phyloP scores from a whole-genome alignment of 2,888 invertebrate genomes.

The Malthinus seriepunctatus region DNA sequence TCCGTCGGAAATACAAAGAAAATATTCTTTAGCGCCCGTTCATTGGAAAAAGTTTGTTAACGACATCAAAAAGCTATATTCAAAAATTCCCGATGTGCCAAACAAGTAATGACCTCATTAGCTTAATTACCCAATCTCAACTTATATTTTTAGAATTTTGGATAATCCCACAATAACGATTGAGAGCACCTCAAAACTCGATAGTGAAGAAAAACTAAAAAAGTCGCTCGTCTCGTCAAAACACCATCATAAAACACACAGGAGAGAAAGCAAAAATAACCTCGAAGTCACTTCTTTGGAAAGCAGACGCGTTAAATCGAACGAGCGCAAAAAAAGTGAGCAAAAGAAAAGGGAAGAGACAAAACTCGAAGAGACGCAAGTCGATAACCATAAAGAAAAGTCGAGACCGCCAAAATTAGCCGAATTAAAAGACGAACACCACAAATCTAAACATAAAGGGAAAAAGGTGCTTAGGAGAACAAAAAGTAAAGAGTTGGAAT shows the following conservation, averaged over 20 bases:
- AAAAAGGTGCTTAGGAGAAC: background rate
- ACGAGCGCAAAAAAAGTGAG: constrained; percentile 20
- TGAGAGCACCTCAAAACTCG: constrained; percentile 46
- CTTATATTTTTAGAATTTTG: constrained; percentile 9
- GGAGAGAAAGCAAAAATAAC: constrained; percentile 26
- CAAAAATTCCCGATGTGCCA: constrained; percentile 42
- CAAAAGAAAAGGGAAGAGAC: constrained; percentile 15
- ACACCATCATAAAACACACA: constrained; percentile 13
- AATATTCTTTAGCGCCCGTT: constrained; percentile 45
- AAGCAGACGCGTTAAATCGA: constrained; percentile 25
- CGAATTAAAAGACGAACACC: constrained; percentile 9
- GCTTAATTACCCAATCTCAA: too few species aligned
- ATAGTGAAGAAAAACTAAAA: constrained; percentile 42
- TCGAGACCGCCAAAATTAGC: constrained; percentile 16
- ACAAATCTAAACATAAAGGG: constrained; percentile 8
- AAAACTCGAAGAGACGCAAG: background rate
- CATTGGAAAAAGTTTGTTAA: constrained; percentile 48
- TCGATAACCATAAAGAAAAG: constrained; percentile 3
- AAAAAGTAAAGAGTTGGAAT: background rate
- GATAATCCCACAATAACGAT: constrained; percentile 50
- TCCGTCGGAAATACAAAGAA: constrained; percentile 49
- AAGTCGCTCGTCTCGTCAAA: constrained; percentile 37
- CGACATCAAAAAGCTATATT: constrained; percentile 45
- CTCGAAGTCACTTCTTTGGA: constrained; percentile 21
- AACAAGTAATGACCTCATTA: constrained; percentile 38